Base-by-base conservation (phyloP, 2,888 invertebrate species). In the Mamestra brassicae region DNA sequence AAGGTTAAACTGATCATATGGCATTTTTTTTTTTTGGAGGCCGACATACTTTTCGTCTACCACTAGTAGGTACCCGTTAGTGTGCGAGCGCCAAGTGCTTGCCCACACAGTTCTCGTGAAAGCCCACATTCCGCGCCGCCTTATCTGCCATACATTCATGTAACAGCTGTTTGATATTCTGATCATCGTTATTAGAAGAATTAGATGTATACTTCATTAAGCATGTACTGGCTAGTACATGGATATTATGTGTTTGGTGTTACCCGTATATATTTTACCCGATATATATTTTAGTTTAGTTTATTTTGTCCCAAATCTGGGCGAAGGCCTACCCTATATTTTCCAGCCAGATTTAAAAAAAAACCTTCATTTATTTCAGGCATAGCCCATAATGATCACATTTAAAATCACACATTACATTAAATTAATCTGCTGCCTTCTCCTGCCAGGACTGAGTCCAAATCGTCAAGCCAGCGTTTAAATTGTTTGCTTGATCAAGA, bases 181-280 rank as follows among this genome's bases (percentile, higher is more conserved):
- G 71, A 80, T 86, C 88, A 80, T 78, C 63, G 68, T 86, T 86
- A 84, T 86, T 86, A 87, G 88, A 87, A 57, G 86, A 87, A 87
- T 86, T 84, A 86, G 77, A 82, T 45, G 69, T 64, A 78, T 78
- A 86, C 78, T 84, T 87, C 86, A 86, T 87, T 84, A 87, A 71
- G 64, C 45, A 80, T 84, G 50, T 84, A 69, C 55, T 60, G 60
- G 50, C 63, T 66, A 62, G 34, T 62, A 34, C 26, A 61, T 69
- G 11, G 52, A 47, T 80, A 2, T n/a, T 74, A 69, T 65, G 34
- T 76, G 50, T 4, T 57, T 52, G 36, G 60, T 63, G 42, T 26
- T 60, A 45, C 13, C 11, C 15, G 11, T 26, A 26, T 10, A 7
- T 36, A n/a, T n/a, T n/a, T n/a, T n/a, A n/a, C n/a, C n/a, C n/a